phyloP scores from a whole-genome alignment of 2,113 vertebrate genomes.

The Brachirus orientalis region DNA sequence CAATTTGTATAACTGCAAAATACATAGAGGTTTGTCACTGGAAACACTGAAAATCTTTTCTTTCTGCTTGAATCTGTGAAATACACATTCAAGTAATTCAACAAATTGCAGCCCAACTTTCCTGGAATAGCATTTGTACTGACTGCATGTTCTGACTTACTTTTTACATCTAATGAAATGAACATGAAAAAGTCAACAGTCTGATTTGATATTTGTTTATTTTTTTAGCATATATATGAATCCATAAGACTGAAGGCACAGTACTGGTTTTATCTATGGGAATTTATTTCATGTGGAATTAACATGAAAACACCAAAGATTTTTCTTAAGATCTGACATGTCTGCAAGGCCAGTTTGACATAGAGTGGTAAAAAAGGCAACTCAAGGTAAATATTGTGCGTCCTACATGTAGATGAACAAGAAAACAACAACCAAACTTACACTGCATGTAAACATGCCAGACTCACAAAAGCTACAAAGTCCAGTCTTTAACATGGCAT shows the following conservation, averaged over 20 bases:
- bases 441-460: conserved; percentile 51
- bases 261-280: conserved; percentile 9
- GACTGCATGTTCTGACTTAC: not conserved
- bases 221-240: conserved; percentile 18
- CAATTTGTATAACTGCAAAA: too few relatives aligned
- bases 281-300: not conserved
- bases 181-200: conserved; percentile 18
- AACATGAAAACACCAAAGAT: conserved; percentile 12
- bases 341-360: not conserved
- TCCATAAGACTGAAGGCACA: conserved; percentile 59
- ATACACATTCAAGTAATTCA: too few relatives aligned
- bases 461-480: conserved; percentile 9
- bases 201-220: conserved; percentile 62
- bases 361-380: not conserved
- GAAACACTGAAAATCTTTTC: too few relatives aligned
- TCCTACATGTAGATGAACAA: not conserved
- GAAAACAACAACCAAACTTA: conserved; percentile 8
- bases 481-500: conserved; percentile 5
- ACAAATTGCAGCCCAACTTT: too few relatives aligned
- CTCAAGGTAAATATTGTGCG: conserved; percentile 34
- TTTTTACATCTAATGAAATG: not conserved
- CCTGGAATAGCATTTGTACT: not conserved
- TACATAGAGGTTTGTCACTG: too few relatives aligned
- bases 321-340: conserved; percentile 1
- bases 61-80: too few relatives aligned